Base-by-base conservation (phyloP, 2,797 vertebrate species). In the Thamnophis elegans region DNA sequence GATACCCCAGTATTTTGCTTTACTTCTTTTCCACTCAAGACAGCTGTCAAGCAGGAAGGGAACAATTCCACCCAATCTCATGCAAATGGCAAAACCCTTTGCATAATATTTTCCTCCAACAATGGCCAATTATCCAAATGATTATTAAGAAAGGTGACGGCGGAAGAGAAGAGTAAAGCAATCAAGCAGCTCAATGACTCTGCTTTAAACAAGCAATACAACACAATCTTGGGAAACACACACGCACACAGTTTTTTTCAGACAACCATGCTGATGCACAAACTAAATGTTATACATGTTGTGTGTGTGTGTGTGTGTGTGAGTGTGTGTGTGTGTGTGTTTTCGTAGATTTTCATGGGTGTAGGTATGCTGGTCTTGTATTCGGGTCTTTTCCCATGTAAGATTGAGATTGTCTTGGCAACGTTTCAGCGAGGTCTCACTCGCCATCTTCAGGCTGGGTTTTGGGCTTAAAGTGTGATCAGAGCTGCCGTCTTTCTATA, bases 51-150 rank as follows among this genome's bases (percentile, higher is more conserved):
- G 59, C 5, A 28, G 59, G 82, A 93, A 92, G 88, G 89, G 60
- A 0, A 62, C 88, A n/a, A 4, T 28, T 78, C 5, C 1, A 16
- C 58, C 26, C 87, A 20, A 3, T 92, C 14, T 59, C 92, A 98
- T 97, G 98, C 98, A 98, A 98, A 98, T 96, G 1, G 36, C 16
- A 20, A 85, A 20, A 85, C 86, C 36, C 87, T 98, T 98, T 98
- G 98, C 98, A 98, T 98, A 94, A 96, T 93, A 96, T 96, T 97
- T 98, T 55, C 53, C 32, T 97, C 96, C 97, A 98, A 95, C 94
- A 96, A 96, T 97, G 97, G 95, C 93, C 94, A 93, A 94, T 93
- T 18, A 95, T 9, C 87, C 93, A 92, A 91, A 88, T 51, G 47
- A 92, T 89, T 91, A 58, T 47, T 87, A 55, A 4, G 56, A 62